phyloP scores from a whole-genome alignment of 2,797 vertebrate genomes.

The Chanos chanos region DNA sequence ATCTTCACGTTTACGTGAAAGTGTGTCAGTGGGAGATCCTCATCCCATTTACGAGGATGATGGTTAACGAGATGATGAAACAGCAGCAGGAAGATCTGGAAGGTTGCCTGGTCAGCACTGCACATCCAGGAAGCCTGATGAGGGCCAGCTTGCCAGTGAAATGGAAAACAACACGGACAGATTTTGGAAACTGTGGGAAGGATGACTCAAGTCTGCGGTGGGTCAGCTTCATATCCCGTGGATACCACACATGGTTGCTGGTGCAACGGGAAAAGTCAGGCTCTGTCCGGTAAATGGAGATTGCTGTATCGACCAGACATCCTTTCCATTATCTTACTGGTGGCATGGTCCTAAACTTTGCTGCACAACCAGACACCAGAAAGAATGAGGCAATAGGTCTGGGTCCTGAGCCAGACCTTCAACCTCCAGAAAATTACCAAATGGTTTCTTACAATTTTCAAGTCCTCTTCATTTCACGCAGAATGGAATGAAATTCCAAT shows the following conservation, averaged over 20 bases:
- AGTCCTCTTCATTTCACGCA: neutral
- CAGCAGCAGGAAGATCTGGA: neutral
- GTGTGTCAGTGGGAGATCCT: neutral
- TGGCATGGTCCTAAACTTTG: neutral
- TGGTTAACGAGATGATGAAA: constrained; percentile 1
- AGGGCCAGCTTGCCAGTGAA: constrained; percentile 4
- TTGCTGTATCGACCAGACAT: constrained; percentile 33
- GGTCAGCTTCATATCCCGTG: constrained; percentile 50
- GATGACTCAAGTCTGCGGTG: constrained; percentile 56
- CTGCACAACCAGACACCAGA: neutral
- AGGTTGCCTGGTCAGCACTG: neutral
- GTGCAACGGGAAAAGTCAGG: constrained; percentile 27
- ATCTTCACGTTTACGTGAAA: constrained; percentile 21
- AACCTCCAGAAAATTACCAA: constrained; percentile 37
- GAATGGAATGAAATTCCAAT: neutral
- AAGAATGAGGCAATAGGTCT: constrained; percentile 2
- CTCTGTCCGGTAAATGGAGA: constrained; percentile 17
- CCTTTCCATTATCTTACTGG: constrained; percentile 16
- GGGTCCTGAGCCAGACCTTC: constrained; percentile 22
- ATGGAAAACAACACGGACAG: constrained; percentile 38
- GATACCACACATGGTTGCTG: constrained; percentile 15
- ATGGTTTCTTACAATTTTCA: constrained; percentile 19
- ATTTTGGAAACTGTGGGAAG: constrained; percentile 45
- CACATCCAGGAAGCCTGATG: constrained; percentile 11
- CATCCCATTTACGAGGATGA: constrained; percentile 26